Percentiles rank a stretch among this genome's conserved stretches.
These are phyloP conservation scores for Scomber japonicus DNA, from an alignment of 2,113 vertebrate species.

Conservation along the genomic window DNA sequence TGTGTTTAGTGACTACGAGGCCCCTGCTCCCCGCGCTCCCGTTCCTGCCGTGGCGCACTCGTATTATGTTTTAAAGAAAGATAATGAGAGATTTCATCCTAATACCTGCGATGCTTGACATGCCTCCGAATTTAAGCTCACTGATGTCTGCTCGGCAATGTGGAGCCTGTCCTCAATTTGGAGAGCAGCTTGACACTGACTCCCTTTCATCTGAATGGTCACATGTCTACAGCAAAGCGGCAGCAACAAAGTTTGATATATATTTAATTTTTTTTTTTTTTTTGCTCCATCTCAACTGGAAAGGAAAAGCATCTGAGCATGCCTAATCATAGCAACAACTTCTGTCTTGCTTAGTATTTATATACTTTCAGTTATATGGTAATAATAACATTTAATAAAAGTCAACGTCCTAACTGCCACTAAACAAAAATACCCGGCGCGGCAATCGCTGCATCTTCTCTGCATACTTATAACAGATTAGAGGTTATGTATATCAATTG, in stretches of 20 bases:
- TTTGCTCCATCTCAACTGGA: constrained; percentile 44
- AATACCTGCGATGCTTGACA: constrained; percentile 79
- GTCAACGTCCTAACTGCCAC: constrained; percentile 76
- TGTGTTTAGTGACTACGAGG: constrained; percentile 57
- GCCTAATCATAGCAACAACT: constrained; percentile 71
- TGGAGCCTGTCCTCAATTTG: constrained; percentile 80
- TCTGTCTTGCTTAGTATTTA: constrained; percentile 63
- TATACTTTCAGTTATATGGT: constrained; percentile 70
- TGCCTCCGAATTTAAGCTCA: constrained; percentile 76
- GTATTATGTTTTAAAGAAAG: constrained; percentile 80
- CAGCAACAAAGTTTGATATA: constrained; percentile 76
- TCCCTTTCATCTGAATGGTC: constrained; percentile 83
- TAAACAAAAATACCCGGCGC: constrained; percentile 66
- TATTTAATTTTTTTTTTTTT: constrained; percentile 43
- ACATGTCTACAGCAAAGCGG: constrained; percentile 77
- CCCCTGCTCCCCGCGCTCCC: constrained; percentile 5
- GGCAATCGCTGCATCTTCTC: constrained; percentile 60
- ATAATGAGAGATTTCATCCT: constrained; percentile 81
- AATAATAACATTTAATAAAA: constrained; percentile 85
- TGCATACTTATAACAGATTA: constrained; percentile 79
- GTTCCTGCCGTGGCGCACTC: constrained; percentile 44
- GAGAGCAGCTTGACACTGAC: constrained; percentile 78
- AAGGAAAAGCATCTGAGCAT: constrained; percentile 41
- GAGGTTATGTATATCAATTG: constrained; percentile 75
- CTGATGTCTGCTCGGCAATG: constrained; percentile 75